Base-by-base conservation (phyloP, 2,888 invertebrate species). In the Idaea biselata region DNA sequence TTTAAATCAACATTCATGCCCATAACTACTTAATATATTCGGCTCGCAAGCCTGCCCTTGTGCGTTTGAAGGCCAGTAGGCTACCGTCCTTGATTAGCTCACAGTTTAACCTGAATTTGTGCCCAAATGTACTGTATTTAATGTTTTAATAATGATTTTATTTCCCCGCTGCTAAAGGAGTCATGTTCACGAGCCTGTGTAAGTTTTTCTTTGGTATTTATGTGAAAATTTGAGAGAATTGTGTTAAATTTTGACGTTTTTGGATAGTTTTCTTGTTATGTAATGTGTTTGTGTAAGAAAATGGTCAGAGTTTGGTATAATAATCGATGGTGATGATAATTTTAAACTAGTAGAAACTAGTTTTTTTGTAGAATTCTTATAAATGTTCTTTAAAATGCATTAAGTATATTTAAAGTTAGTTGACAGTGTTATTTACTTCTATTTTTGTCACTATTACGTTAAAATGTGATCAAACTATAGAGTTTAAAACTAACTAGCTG, bases 171-270 rank as follows among this genome's bases (percentile, higher is more conserved):
- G 83, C 83, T 66, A 61, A 68, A 72, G 70, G 83, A 86, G 73
- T 87, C 78, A 91, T 91, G 91, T 90, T 90, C 71, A 77, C 86
- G 68, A 91, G 91, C 83, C 82, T 84, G 71, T 86, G 91, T 91
- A 86, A 91, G 91, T 89, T 73, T 59, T 56, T 25, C 56, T 61
- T 44, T 60, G 14, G 25, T 60, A 60, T 58, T 56, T 63, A 33
- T 25, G 25, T 25, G 5, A 44, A 44, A 14, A 44, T 56, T 18
- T 4, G 18, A 18, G 56, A 16, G 8, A 14, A 8, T 44, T 44
- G 11, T 44, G 44, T 44, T 44, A 44, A 7, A 5, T 33, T 33
- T 33, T 33, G 11, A 33, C 7, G 14, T 5, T 44, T 44, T 44
- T 44, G 44, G 14, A 3, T 32, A 32, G 8, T 44, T 44, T 44